Conservation (phyloP, 2,797 vertebrate genomes). For the Tympanoctomys barrerae region DNA sequence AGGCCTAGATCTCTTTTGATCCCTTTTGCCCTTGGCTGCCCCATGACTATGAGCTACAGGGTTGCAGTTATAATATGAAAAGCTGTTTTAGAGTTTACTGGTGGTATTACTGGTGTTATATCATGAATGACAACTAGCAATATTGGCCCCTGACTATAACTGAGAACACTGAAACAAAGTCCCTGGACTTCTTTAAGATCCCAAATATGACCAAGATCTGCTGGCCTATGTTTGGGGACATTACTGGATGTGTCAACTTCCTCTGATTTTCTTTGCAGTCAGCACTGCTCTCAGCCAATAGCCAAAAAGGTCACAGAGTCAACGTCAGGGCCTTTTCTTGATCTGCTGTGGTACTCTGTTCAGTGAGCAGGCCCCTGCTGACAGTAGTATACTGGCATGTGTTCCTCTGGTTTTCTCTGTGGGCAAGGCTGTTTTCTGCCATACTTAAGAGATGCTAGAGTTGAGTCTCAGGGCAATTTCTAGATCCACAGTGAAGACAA, state of each 20-base stretch:
- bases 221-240: background rate
- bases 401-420: background rate
- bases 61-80: background rate
- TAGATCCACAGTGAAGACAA: background rate
- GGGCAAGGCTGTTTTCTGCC: background rate
- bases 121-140: background rate
- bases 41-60: background rate
- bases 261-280: background rate
- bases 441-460: background rate
- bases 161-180: background rate
- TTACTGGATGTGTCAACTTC: background rate
- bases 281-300: background rate
- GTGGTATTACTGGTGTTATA: background rate
- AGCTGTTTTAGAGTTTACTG: background rate
- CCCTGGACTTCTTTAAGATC: background rate
- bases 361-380: background rate
- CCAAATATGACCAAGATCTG: background rate
- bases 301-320: background rate
- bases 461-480: background rate
- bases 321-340: background rate
- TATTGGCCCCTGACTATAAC: background rate
- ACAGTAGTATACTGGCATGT: too few relatives aligned
- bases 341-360: background rate
- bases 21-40: background rate
- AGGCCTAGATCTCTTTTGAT: background rate